Base-by-base conservation (phyloP, 2,888 invertebrate genomes). In the Horisme vitalbata region DNA sequence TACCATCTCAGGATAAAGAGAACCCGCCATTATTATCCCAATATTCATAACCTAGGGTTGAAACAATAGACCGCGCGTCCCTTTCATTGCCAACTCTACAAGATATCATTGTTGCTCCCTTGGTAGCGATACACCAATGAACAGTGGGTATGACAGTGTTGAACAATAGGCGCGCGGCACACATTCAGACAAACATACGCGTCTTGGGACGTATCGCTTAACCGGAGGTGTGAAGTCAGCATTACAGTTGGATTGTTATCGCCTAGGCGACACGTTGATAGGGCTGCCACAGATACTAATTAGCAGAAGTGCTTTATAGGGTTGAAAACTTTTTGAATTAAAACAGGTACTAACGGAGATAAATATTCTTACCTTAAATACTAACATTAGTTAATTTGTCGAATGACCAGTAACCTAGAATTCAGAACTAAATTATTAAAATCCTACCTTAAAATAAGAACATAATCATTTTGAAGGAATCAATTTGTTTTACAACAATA, bases 221-320 rank as follows among this genome's bases (percentile, higher is more conserved):
- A 67, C 57, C 57, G 48, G 38, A 23, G 30, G 77, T 72, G 79
- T 67, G 71, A 79, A 77, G 68, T 70, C 67, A 59, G 63, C 71
- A 68, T 72, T 71, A 69, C 71, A 69, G 68, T 62, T 75, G 79
- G 72, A 80, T 82, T 83, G 80, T 83, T 83, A 79, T 75, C 77
- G 68, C 64, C 61, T 65, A 59, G 62, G 67, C 61, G 65, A 63
- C 63, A 54, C 39, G 5, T 13, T 10, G 24, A 41, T 45, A 68
- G 63, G 64, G 67, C 9, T 67, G 62, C 2, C 57, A 35, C 44
- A 8, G 20, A 7, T 1, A 35, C 35, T 49, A 32, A 44, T 44
- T 44, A 44, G 34, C 11, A 1, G 4, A 8, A n/a, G 7, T 18
- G 28, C 18, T 6, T 18, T 36, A 3, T 13, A 15, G n/a, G n/a